Base-by-base conservation (phyloP, 2,797 vertebrate genomes). In the Acanthopagrus latus region DNA sequence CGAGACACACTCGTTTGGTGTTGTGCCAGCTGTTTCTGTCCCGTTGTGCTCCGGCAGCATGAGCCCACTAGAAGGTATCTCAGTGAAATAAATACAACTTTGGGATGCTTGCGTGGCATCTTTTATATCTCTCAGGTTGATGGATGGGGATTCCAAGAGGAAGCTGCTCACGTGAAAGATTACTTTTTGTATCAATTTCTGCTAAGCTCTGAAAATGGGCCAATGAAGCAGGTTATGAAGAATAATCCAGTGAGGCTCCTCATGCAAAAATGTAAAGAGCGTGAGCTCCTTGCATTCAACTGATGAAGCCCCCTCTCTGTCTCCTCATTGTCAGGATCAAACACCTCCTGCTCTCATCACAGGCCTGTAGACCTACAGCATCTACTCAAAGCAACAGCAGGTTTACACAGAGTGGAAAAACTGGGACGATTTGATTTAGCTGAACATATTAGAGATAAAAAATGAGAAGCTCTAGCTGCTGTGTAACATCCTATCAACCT, bases 351-450 rank as follows among this genome's bases (percentile, higher is more conserved):
- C 27, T 64, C 51, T 75, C 38, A 64, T 83, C 59, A 68, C 50
- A 66, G 50, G 14, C 23, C 62, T 27, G 63, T 29, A 66, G 71
- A 75, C 74, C 70, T 73, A 81, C 75, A 80, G 80, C 71, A 79
- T 73, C 23, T 38, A 10, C 38, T 38, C 38, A 38, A 9, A 38
- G 38, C 38, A 38, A 44, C 23, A 51, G 63, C 59, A 69, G 71
- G 50, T 80, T 78, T 7, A 64, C 14, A 75, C 23, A 25, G 20
- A 46, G 1, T 23, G 48, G 8, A 47, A 17, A 68, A 82, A 58
- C 51, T 57, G 62, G 76, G 69, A 71, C 64, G 52, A 51, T 43
- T 21, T 50, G 17, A 75, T 76, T 50, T 64, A 59, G 23, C 17
- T 76, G 60, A 52, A 7, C 8, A 66, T 21, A 50, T 50, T 25